Percentiles rank a stretch among this genome's conserved stretches.
Evolutionary conservation across 2,113 vertebrate genomes (phyloP).

Genomic region (Otis tarda): DNA sequence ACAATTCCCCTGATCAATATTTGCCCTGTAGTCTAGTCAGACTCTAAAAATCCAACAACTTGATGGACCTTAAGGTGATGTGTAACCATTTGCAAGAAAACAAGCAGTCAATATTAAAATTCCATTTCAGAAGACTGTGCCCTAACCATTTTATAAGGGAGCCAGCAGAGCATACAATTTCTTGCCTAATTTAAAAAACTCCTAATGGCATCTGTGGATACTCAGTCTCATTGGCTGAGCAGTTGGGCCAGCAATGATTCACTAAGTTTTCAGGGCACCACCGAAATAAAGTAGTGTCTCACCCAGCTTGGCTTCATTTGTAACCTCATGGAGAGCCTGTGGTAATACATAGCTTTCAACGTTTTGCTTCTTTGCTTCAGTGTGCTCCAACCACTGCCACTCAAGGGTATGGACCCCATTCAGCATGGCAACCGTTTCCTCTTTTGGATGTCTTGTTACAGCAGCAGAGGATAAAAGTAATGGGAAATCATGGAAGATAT

Average conservation of each 20-base stretch:
- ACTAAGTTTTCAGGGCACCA: background rate
- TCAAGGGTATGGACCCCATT: background rate
- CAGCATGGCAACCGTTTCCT: background rate
- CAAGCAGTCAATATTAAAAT: background rate
- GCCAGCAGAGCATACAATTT: background rate
- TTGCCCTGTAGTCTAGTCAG: background rate
- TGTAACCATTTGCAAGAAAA: background rate
- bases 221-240: background rate
- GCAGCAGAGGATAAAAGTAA: background rate
- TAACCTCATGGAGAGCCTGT: background rate
- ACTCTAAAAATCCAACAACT: background rate
- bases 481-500: background rate
- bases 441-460: background rate
- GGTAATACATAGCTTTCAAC: background rate
- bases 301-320: background rate
- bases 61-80: background rate
- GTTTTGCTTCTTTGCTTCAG: background rate
- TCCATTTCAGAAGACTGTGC: background rate
- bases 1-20: background rate
- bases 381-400: background rate
- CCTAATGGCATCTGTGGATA: background rate
- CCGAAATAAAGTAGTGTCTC: background rate
- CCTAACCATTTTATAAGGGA: background rate
- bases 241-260: background rate
- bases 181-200: background rate